Base-by-base conservation (phyloP, 2,113 vertebrate genomes). In the Pterocles burchelli region DNA sequence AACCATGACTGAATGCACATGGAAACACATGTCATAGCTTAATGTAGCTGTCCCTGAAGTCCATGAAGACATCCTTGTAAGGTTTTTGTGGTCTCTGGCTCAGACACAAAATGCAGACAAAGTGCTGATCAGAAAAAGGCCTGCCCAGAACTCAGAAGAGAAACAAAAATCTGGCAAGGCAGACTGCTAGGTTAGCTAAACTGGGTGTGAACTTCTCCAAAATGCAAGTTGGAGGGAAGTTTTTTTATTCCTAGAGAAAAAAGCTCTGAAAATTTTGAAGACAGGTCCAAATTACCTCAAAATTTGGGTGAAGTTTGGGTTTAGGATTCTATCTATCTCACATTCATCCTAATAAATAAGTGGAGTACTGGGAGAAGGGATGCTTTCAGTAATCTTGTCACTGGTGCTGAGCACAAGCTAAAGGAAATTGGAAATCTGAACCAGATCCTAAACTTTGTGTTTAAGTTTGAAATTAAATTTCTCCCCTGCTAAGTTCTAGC, bases 391-490 rank as follows among this genome's bases (percentile, higher is more conserved):
- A 61, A 38, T 67, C 10, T 29, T 18, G 11, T 67, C 13, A 59
- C 43, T 61, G 17, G 13, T 77, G 34, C 45, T 75, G 34, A 88
- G 68, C 52, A 45, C 28, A 77, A 88, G 34, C 24, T 77, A 74
- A 85, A 90, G 24, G 10, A 90, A 85, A 80, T 15, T 25, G 36
- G 38, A 93, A 92, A 87, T 94, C 19, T 81, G 83, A 93, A 81
- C 28, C 38, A 75, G 33, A 86, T 65, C 31, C 29, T 34, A 78
- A 57, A 80, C 59, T 87, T 73, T 41, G 24, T 74, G 51, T 63
- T 84, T 57, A 81, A 71, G 86, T 45, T 70, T 81, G 68, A 93
- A 94, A 93, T 84, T 84, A 71, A 67, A 84, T 81, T 84, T 89
- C 68, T 81, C 61, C 54, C 55, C 34, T 0, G 0, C 52, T 92